Evolutionary conservation across 2,888 invertebrate species (phyloP), one percentile per base, ranked within the genome.

Genomic region (Ichneumoninae sp.): DNA sequence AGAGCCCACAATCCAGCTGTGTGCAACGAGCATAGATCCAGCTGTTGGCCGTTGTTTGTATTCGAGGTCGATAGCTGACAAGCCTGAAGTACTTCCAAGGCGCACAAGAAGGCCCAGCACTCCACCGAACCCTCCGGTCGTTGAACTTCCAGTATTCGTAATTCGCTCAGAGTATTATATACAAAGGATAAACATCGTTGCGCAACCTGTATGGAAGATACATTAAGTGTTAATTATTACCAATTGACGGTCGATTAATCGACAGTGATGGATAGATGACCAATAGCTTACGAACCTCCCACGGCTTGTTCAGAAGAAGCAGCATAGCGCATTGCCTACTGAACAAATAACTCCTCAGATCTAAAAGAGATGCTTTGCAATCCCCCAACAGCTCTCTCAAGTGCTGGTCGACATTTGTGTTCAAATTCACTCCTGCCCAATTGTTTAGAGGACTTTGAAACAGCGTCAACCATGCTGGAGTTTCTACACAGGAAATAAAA

Each of bases 51-150:
- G 83, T 96, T 96, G 88, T 96, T 96, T 33, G 96, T 95, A 89
- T 95, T 96, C 95, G 62, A 95, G 95, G 80, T 95, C 4, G 95
- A 92, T 54, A 94, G 94, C 88, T 97, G 97, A 93, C 98, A 98
- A 1, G 97, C 96, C 71, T 97, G 96, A 76, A 99, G 94, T 0
- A 98, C 97, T 94, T 99, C 98, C 82, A 98, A 95, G 84, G 97
- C 97, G 83, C 98, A 98, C 0, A 99, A 95, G 91, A 98, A 98
- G 81, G 98, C 96, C 99, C 99, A 99, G 92, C 98, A 98, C 47
- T 97, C 96, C 1, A 97, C 95, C 0, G 98, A 97, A 52, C 99
- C 99, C 26, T 96, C 96, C 40, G 97, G 97, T 77, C 96, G 95
- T 70, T 95, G 95, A 33, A 98, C 96, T 91, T 98, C 97, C 26